Evolutionary conservation across 2,797 vertebrate genomes (phyloP).

Genomic region (Gila robusta): DNA sequence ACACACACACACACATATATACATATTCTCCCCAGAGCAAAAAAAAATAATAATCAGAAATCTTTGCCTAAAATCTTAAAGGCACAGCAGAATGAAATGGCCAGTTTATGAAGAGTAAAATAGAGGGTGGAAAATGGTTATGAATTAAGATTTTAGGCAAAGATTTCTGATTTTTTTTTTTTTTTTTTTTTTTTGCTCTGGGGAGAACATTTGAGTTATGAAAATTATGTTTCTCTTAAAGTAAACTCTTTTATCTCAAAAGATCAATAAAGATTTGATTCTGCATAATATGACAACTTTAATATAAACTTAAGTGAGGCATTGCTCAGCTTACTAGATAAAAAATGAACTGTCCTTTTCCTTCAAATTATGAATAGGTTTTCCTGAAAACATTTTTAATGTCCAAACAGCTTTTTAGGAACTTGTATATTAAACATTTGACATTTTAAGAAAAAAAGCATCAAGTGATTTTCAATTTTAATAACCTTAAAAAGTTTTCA

Average conservation of each 20-base stretch:
- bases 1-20: no score
- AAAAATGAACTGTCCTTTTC: not conserved
- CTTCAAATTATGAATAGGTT: not conserved
- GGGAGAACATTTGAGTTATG: not conserved
- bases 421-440: conserved; percentile 14
- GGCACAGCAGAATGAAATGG: no score
- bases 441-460: conserved; percentile 11
- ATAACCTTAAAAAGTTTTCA: conserved; percentile 13
- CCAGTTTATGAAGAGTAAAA: no score
- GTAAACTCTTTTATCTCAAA: not conserved
- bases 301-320: not conserved
- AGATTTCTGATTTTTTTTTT: not conserved
- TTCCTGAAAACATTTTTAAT: not conserved
- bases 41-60: no score
- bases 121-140: no score
- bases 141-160: not conserved
- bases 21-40: no score
- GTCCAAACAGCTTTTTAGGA: not conserved
- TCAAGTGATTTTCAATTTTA: conserved; percentile 15
- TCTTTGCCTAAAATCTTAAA: no score
- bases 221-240: conserved; percentile 12
- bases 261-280: not conserved
- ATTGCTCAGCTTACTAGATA: not conserved
- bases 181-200: not conserved
- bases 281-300: not conserved